These are phyloP conservation scores for Stegastes partitus DNA, from an alignment of 2,113 vertebrate genomes.

Conservation along the genomic window DNA sequence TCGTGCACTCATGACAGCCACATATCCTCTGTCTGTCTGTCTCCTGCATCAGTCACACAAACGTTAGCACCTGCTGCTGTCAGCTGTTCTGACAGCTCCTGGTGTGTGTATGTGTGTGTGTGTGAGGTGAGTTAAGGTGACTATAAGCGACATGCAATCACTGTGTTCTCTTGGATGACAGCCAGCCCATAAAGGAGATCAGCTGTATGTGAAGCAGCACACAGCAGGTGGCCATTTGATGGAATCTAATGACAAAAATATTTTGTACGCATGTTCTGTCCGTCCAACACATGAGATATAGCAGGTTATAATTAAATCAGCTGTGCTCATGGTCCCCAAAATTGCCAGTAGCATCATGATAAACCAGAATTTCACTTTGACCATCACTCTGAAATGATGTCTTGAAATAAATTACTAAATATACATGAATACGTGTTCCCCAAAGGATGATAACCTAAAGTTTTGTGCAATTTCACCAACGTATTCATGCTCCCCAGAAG, in stretches of 20 bases:
- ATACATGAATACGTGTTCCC: too few relatives aligned
- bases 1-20: too few relatives aligned
- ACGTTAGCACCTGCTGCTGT: slow-evolving; percentile 8
- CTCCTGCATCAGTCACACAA: background rate
- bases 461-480: too few relatives aligned
- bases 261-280: too few relatives aligned
- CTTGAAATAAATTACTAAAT: too few relatives aligned
- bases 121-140: slow-evolving; percentile 29
- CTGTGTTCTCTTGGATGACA: background rate
- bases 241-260: background rate
- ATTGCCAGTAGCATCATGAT: too few relatives aligned
- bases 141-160: background rate
- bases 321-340: too few relatives aligned
- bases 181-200: background rate
- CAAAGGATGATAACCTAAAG: too few relatives aligned
- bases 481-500: background rate
- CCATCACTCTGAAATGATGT: too few relatives aligned
- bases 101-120: slow-evolving; percentile 11
- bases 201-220: background rate
- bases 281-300: too few relatives aligned
- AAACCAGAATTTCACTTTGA: too few relatives aligned
- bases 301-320: background rate
- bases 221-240: background rate
- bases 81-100: slow-evolving; percentile 12
- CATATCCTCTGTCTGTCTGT: background rate